phyloP scores from a whole-genome alignment of 2,888 invertebrate genomes.

The Aleiodes testaceus region DNA sequence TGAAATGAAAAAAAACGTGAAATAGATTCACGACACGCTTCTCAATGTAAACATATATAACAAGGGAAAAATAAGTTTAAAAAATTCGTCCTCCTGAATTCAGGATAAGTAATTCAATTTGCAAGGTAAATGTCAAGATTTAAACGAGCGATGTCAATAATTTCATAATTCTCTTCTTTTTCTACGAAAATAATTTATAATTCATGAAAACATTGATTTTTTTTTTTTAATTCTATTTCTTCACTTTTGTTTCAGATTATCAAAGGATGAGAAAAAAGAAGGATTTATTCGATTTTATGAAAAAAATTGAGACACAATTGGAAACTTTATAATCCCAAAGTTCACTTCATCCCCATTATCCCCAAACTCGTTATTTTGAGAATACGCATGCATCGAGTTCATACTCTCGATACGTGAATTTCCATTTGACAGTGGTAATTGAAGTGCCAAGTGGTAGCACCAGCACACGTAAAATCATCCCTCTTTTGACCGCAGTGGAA shows the following conservation, averaged over 20 bases:
- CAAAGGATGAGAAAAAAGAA: too few species aligned
- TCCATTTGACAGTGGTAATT: constrained; percentile 23
- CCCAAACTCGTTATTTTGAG: not conserved
- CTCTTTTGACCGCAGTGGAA: constrained; percentile 29
- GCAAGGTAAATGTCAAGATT: not conserved
- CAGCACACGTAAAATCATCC: constrained; percentile 17
- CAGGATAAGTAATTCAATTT: not conserved
- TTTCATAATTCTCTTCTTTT: too few species aligned
- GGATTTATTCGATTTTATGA: too few species aligned
- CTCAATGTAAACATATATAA: not conserved
- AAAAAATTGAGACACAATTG: too few species aligned
- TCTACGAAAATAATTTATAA: too few species aligned
- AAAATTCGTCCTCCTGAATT: not conserved
- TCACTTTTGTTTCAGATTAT: too few species aligned
- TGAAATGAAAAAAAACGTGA: not conserved
- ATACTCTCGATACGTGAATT: constrained; percentile 49
- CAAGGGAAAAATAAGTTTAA: not conserved
- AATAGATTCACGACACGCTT: constrained; percentile 11
- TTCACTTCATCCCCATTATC: too few species aligned
- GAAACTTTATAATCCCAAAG: too few species aligned
- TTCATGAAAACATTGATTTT: too few species aligned
- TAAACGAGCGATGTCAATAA: not conserved
- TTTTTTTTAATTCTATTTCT: too few species aligned
- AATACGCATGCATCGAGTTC: constrained; percentile 18
- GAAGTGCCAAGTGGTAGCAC: constrained; percentile 45